Percentiles rank a stretch among this genome's conserved stretches.
phyloP scores from a whole-genome alignment of 2,888 invertebrate species.

The Chelonus formosanus region DNA sequence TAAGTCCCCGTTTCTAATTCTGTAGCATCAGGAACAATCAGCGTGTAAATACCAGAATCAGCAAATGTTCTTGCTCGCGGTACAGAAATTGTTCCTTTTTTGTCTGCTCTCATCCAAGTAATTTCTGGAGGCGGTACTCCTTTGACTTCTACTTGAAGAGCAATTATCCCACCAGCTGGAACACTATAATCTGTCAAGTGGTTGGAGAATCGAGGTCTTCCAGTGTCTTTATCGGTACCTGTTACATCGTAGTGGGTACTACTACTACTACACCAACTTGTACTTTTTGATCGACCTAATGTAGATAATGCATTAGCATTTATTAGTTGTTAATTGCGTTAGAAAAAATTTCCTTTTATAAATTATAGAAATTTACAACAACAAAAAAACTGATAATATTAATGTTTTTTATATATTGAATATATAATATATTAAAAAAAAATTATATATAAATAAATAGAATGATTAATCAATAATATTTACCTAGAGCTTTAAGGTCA shows the following conservation, averaged over 20 bases:
- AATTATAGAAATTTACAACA: too few relatives aligned
- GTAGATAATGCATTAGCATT: too few relatives aligned
- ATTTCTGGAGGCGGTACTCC: constrained; percentile 72
- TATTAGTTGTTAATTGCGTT: too few relatives aligned
- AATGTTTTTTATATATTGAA: too few relatives aligned
- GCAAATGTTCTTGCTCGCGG: constrained; percentile 76
- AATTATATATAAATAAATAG: neutral
- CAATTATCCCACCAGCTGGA: constrained; percentile 80
- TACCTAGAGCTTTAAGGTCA: constrained; percentile 71
- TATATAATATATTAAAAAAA: neutral
- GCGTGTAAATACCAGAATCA: constrained; percentile 76
- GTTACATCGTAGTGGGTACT: constrained; percentile 31
- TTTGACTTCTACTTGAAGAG: constrained; percentile 82
- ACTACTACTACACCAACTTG: constrained; percentile 44
- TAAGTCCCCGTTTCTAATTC: constrained; percentile 78
- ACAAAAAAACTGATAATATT: too few relatives aligned
- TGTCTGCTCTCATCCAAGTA: constrained; percentile 75
- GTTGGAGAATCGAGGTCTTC: constrained; percentile 74
- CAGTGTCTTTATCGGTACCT: constrained; percentile 37
- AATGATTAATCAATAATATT: constrained; percentile 52
- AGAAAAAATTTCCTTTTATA: too few relatives aligned
- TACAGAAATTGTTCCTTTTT: constrained; percentile 68
- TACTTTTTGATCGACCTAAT: neutral
- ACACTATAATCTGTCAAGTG: constrained; percentile 78
- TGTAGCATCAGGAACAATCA: constrained; percentile 77